phyloP scores from a whole-genome alignment of 2,888 invertebrate genomes.

The Halocaridina rubra region DNA sequence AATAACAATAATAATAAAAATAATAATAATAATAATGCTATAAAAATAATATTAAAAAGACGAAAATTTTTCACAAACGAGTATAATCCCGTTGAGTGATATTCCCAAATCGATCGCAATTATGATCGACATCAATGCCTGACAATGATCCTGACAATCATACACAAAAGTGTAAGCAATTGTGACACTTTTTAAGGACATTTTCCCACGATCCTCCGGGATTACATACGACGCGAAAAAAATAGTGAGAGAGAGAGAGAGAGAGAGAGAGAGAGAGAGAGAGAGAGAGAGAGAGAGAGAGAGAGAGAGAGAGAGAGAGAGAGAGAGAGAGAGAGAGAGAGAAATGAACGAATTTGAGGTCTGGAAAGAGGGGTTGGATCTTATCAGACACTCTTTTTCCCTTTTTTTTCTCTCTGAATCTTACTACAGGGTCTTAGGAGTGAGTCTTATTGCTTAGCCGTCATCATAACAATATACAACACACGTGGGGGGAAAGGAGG shows the following conservation, averaged over 20 bases:
- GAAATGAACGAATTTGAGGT: neutral
- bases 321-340: constrained; percentile 13
- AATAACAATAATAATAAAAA: too few relatives aligned
- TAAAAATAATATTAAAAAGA: too few relatives aligned
- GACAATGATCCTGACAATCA: too few relatives aligned
- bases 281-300: neutral
- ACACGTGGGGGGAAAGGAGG: neutral
- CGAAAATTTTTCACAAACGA: too few relatives aligned
- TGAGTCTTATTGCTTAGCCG: neutral
- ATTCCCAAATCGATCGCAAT: too few relatives aligned
- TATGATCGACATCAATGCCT: too few relatives aligned
- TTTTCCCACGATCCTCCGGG: too few relatives aligned
- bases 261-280: neutral
- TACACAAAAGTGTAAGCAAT: too few relatives aligned
- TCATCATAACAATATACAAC: neutral
- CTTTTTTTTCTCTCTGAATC: neutral
- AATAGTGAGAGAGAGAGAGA: neutral
- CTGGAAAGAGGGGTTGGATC: neutral
- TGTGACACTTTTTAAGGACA: too few relatives aligned
- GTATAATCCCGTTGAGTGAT: too few relatives aligned
- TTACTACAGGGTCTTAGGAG: neutral
- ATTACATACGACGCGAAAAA: too few relatives aligned
- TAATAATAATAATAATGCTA: too few relatives aligned
- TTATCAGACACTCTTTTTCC: neutral
- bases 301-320: constrained; percentile 35